Base-by-base conservation (phyloP, 2,797 vertebrate genomes). In the Megalops cyprinoides region DNA sequence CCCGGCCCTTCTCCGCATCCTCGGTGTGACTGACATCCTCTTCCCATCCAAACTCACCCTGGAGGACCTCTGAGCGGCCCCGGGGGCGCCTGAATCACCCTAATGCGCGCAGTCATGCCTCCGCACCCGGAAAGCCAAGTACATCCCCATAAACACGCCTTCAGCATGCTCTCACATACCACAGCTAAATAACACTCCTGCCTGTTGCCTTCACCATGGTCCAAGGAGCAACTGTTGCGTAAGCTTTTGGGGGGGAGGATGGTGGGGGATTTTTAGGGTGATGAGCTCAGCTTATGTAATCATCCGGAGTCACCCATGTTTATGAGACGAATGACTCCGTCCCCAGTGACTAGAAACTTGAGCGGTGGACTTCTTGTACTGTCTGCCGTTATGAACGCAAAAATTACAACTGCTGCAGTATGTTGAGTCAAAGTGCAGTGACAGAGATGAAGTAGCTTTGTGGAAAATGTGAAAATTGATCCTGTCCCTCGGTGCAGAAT, bases 61-160 rank as follows among this genome's bases (percentile, higher is more conserved):
- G 39, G 23, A 34, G 18, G 18, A 77, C n/a, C 55, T 55, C 6
- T 31, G 23, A 46, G 53, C 46, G 46, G 42, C 58, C 9, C n/a
- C 44, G 39, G 20, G 49, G 18, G 74, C 10, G 53, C n/a, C n/a
- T 62, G 56, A 62, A 62, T 77, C 76, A 77, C 51, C 44, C 25
- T 60, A 28, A 62, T 44, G 23, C 37, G 10, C 25, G 23, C 76
- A 60, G 20, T 62, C 58, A 28, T 77, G 55, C 49, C 18, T n/a
- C 7, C 58, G 2, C 58, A 31, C 58, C 25, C 5, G 58, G 31
- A 34, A 34, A 37, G 15, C 60, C 31, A 3, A 65, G 28, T 3
- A 18, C 10, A 18, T 14, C 10, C 58, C 25, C n/a, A n/a, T n/a
- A n/a, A n/a, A n/a, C n/a, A n/a, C n/a, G n/a, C n/a, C n/a, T n/a